phyloP scores from a whole-genome alignment of 2,888 invertebrate genomes.

The Polydesmus complanatus region DNA sequence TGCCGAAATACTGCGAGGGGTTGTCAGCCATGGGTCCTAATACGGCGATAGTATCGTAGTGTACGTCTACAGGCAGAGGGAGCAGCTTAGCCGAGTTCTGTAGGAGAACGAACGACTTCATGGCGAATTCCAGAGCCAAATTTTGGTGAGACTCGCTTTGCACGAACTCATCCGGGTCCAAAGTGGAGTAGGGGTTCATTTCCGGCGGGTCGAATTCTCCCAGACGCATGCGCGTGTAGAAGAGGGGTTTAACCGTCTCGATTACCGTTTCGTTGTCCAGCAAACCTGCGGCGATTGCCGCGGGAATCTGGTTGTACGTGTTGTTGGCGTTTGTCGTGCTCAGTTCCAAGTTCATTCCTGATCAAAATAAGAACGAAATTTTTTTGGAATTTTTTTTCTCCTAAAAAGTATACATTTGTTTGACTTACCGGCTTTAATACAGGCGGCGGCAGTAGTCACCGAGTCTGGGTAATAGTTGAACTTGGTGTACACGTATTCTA shows the following conservation, averaged over 20 bases:
- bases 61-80: conserved; percentile 2
- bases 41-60: neutral
- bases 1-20: conserved; percentile 13
- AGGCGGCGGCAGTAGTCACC: conserved; percentile 11
- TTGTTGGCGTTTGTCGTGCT: conserved; percentile 12
- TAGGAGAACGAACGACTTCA: conserved; percentile 14
- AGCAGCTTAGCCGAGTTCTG: conserved; percentile 3
- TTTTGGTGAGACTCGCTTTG: conserved; percentile 13
- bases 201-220: conserved; percentile 17
- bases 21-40: conserved; percentile 16
- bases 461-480: conserved; percentile 6
- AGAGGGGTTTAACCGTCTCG: conserved; percentile 15
- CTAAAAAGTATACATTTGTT: neutral
- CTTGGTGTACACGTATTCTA: conserved; percentile 7
- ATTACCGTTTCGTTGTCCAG: conserved; percentile 8
- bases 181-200: conserved; percentile 12
- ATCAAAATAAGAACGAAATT: neutral
- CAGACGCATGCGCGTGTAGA: conserved; percentile 15
- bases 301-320: conserved; percentile 10
- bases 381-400: neutral
- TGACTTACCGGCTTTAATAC: conserved; percentile 14
- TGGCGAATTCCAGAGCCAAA: conserved; percentile 8
- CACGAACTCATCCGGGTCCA: conserved; percentile 6
- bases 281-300: conserved; percentile 6
- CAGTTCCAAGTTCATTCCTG: conserved; percentile 13